Conservation (phyloP, 2,888 invertebrate genomes). For the Macrosiphum euphorbiae region DNA sequence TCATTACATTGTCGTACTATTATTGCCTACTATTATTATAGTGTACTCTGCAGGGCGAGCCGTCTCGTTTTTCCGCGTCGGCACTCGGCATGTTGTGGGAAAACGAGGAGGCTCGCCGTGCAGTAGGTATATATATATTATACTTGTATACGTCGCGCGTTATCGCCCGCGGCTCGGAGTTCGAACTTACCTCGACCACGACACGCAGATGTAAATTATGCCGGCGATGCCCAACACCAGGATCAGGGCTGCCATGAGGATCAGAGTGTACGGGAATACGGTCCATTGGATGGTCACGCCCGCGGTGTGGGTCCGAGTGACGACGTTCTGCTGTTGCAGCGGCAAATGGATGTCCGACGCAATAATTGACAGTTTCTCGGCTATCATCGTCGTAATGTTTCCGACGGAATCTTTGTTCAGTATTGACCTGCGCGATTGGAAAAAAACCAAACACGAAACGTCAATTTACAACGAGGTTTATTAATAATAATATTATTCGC, state of each 20-base stretch:
- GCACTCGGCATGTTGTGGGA: background rate
- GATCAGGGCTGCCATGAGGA: conserved; percentile 90
- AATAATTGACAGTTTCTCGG: conserved; percentile 78
- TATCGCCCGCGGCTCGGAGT: background rate
- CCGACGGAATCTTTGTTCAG: conserved; percentile 77
- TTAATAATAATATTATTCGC: background rate
- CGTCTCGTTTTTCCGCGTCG: background rate
- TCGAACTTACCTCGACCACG: conserved; percentile 80
- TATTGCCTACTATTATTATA: too few relatives aligned
- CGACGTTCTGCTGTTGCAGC: conserved; percentile 67
- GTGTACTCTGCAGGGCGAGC: background rate
- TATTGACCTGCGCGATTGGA: conserved; percentile 71
- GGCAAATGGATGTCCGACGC: conserved; percentile 79
- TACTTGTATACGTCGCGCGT: background rate
- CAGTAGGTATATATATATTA: too few relatives aligned
- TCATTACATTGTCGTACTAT: background rate
- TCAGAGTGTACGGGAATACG: conserved; percentile 89
- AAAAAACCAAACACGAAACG: background rate
- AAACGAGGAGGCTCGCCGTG: background rate
- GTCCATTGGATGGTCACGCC: conserved; percentile 75
- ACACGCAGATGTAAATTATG: conserved; percentile 92
- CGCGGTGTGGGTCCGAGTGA: conserved; percentile 71
- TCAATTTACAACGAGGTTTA: background rate
- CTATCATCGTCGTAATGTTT: conserved; percentile 79
- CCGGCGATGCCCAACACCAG: conserved; percentile 88